These are phyloP conservation scores for Lycocorax pyrrhopterus DNA, from an alignment of 2,113 vertebrate species.

Conservation along the genomic window DNA sequence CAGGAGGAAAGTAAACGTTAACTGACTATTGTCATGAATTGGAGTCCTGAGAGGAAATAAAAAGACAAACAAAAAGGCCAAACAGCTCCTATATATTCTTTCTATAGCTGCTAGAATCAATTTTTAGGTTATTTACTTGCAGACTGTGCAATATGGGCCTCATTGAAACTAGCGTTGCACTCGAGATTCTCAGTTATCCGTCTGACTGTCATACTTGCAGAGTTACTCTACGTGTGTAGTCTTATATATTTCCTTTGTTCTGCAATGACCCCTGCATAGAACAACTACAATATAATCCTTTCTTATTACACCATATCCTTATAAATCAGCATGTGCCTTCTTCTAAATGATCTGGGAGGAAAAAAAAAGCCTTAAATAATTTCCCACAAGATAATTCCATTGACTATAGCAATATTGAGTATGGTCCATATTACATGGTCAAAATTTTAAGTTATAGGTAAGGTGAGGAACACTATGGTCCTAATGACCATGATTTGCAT, in stretches of 20 bases:
- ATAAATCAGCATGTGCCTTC: neutral
- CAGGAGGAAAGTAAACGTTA: neutral
- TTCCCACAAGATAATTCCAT: neutral
- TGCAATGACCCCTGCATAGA: neutral
- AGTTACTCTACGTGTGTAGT: neutral
- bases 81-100: neutral
- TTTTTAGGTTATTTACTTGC: neutral
- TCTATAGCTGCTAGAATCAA: neutral
- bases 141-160: neutral
- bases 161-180: neutral
- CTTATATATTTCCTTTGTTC: neutral
- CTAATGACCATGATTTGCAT: neutral
- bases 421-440: neutral
- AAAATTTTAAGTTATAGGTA: neutral
- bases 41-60: neutral
- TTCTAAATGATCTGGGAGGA: neutral
- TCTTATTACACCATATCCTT: neutral
- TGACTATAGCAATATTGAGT: neutral
- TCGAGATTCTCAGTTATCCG: neutral
- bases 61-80: neutral
- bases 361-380: too few species aligned
- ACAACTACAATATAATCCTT: neutral
- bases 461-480: neutral
- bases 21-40: neutral
- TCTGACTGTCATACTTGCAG: neutral